Evolutionary conservation across 2,888 invertebrate species (phyloP).

Genomic region (Megamerina dolium): DNA sequence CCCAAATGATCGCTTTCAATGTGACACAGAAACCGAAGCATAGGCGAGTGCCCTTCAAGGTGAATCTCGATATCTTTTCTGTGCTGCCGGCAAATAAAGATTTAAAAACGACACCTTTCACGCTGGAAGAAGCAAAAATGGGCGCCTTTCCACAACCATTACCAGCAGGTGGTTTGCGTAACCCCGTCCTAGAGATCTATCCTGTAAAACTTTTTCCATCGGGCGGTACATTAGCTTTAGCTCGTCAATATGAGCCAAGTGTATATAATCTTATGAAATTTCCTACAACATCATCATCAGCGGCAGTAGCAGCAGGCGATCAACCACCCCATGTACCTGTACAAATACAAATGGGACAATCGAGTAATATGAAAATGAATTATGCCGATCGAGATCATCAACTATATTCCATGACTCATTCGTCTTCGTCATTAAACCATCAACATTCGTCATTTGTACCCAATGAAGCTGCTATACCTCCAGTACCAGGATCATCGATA

Average conservation of each 20-base stretch:
- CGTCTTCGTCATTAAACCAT: background rate
- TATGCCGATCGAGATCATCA: slow-evolving; percentile 25
- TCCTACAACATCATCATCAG: slow-evolving; percentile 26
- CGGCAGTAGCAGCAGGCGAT: background rate
- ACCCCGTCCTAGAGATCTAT: slow-evolving; percentile 34
- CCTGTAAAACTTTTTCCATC: slow-evolving; percentile 23
- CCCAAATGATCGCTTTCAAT: slow-evolving; percentile 31
- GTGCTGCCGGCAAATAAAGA: slow-evolving; percentile 46
- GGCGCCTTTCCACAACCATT: slow-evolving; percentile 34
- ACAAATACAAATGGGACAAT: slow-evolving; percentile 19
- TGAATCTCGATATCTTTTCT: slow-evolving; percentile 61
- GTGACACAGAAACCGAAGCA: slow-evolving; percentile 32
- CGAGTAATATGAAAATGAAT: slow-evolving; percentile 19
- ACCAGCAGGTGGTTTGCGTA: slow-evolving; percentile 30
- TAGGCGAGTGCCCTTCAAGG: slow-evolving; percentile 55
- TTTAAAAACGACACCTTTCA: slow-evolving; percentile 20
- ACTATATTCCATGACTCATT: slow-evolving; percentile 15
- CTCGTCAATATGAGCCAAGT: slow-evolving; percentile 16
- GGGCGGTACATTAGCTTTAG: slow-evolving; percentile 20
- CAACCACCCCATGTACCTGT: slow-evolving; percentile 8
- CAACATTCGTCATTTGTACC: slow-evolving; percentile 23
- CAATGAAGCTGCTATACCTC: slow-evolving; percentile 24
- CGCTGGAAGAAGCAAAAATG: slow-evolving; percentile 32
- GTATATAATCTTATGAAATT: slow-evolving; percentile 31
- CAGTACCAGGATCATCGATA: slow-evolving; percentile 4